These are phyloP conservation scores for Prionchulus punctatus DNA, from an alignment of 2,888 invertebrate genomes.

Conservation along the genomic window DNA sequence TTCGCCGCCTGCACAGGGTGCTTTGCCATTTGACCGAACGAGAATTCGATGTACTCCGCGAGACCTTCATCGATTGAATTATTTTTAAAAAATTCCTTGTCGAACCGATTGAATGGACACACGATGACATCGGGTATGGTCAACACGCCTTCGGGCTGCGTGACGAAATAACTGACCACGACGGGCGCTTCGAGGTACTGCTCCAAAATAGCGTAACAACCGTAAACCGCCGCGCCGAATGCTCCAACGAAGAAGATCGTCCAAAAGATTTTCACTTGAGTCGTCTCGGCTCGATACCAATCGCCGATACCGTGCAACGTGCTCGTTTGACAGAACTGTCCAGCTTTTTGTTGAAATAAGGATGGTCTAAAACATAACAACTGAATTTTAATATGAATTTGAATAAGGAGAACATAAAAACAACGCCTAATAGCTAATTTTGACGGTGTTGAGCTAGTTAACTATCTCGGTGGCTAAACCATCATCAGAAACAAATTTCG, in stretches of 20 bases:
- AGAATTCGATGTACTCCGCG: slow-evolving; percentile 23
- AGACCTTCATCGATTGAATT: slow-evolving; percentile 20
- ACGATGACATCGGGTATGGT: slow-evolving; percentile 25
- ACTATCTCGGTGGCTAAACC: no score
- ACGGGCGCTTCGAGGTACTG: slow-evolving; percentile 17
- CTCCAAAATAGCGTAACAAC: slow-evolving; percentile 14
- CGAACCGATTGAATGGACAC: slow-evolving; percentile 26
- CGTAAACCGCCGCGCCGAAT: slow-evolving; percentile 4
- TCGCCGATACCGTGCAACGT: slow-evolving; percentile 22
- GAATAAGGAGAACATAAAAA: no score
- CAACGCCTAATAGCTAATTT: no score
- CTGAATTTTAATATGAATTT: no score
- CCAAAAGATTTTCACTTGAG: slow-evolving; percentile 16
- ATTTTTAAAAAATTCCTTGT: slow-evolving; percentile 7
- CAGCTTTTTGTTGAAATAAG: not conserved
- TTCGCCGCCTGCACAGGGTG: not conserved
- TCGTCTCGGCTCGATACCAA: slow-evolving; percentile 15
- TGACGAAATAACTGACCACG: slow-evolving; percentile 23
- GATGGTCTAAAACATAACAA: not conserved
- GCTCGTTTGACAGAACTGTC: slow-evolving; percentile 7
- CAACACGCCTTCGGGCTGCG: slow-evolving; percentile 8
- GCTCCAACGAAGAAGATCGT: slow-evolving; percentile 14
- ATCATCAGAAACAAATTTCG: no score
- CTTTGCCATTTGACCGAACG: slow-evolving; percentile 6
- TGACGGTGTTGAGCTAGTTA: no score